phyloP scores from a whole-genome alignment of 2,797 vertebrate species.

The Cynopterus sphinx region DNA sequence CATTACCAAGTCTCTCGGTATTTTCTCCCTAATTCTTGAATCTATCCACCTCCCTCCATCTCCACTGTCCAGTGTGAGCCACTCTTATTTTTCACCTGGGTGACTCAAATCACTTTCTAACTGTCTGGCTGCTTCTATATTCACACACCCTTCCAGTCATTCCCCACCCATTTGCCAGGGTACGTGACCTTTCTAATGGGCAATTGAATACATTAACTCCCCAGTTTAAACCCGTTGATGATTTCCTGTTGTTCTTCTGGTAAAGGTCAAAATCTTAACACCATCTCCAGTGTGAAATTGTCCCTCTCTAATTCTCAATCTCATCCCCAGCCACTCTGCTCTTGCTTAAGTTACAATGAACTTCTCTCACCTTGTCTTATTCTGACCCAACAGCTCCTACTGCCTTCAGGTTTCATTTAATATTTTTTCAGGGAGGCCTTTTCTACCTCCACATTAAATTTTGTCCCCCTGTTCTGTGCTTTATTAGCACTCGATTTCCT shows the following conservation, averaged over 20 bases:
- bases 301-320: not conserved
- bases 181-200: not conserved
- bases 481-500: not conserved
- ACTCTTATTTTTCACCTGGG: not conserved
- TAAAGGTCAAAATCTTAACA: conserved; percentile 24
- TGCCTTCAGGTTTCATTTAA: not conserved
- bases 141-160: not conserved
- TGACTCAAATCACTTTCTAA: not conserved
- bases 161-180: not conserved
- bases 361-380: not conserved
- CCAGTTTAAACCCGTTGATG: not conserved
- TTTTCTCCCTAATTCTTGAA: not conserved
- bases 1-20: not conserved
- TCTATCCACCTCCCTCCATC: not conserved
- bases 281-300: not conserved
- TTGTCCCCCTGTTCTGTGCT: not conserved
- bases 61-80: not conserved
- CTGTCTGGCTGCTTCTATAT: not conserved
- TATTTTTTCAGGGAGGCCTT: not conserved
- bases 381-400: not conserved
- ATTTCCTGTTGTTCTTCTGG: not conserved
- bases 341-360: not conserved
- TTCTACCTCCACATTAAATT: not conserved
- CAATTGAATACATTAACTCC: not conserved
- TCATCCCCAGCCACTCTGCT: not conserved